Conservation (phyloP, 2,113 vertebrate species). For the Panthera tigris region DNA sequence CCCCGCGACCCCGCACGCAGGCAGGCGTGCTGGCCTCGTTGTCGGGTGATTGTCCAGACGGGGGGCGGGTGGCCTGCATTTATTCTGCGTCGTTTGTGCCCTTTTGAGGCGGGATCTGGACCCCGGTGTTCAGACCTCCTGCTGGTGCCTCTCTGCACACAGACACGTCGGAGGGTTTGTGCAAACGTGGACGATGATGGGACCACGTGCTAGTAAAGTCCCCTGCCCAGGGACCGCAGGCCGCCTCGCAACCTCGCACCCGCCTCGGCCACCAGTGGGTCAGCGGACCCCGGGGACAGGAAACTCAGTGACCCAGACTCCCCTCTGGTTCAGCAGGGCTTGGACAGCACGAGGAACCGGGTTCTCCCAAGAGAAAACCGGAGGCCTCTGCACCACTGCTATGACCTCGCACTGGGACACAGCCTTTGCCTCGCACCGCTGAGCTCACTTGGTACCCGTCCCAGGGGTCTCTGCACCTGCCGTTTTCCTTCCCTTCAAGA, state of each 20-base stretch:
- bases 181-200: too few relatives aligned
- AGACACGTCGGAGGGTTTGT: neutral
- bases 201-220: neutral
- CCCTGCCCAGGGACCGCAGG: too few relatives aligned
- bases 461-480: neutral
- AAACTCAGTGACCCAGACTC: neutral
- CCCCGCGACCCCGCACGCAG: too few relatives aligned
- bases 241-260: neutral
- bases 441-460: neutral
- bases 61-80: fast-evolving
- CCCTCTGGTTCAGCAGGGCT: neutral
- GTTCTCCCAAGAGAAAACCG: neutral
- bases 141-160: neutral
- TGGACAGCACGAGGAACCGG: neutral
- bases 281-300: neutral
- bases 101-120: neutral
- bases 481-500: neutral
- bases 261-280: neutral
- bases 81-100: neutral
- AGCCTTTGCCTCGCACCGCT: neutral
- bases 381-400: neutral
- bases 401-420: too few relatives aligned
- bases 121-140: neutral
- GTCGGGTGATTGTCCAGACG: neutral
- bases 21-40: neutral